Evolutionary conservation across 1,140 invertebrate genomes (phyloP), one percentile per base, ranked within the genome.

Genomic region (Apolygus lucorum): DNA sequence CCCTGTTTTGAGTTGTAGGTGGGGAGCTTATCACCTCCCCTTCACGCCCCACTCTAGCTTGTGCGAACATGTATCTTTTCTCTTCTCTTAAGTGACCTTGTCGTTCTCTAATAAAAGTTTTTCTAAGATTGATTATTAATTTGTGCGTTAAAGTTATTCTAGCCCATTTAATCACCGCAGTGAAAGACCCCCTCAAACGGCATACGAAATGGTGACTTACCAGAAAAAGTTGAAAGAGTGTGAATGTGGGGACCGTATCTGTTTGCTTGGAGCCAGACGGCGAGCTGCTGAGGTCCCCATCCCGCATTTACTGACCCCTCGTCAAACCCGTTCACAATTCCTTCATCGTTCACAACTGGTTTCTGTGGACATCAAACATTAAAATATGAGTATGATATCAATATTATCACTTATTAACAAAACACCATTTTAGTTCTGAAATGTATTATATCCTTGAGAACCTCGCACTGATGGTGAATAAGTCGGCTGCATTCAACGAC

Each of bases 241-340:
- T 84, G 79, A 1, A 87, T 79, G 76, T 90, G 91, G 68, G 86
- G 83, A 14, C 84, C 82, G 80, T 95, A 96, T 69, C 91, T 84
- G 77, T 93, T 86, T 17, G 80, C 79, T 25, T 85, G 84, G n/a
- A 96, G 83, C 93, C 94, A 97, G 54, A 85, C 80, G 28, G 83
- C 82, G 1, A 92, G 91, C 78, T 93, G 88, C 21, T 83, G 70
- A 89, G 74, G 0, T 77, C 67, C 63, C 68, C 71, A 63, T 64
- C 27, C 42, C 26, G 66, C 65, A 52, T 54, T 22, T 52, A 59
- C 54, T 13, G 54, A 22, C 54, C 54, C 54, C 22, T 59, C 54
- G 34, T 42, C 34, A 24, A 11, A 59, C 8, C 11, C 22, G 22
- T 24, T 59, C 54, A 59, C 54, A 22, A 59, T 24, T 22, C 54